Evolutionary conservation across 2,797 vertebrate species (phyloP), one percentile per base, ranked within the genome.

Genomic region (Sarcoramphus papa): DNA sequence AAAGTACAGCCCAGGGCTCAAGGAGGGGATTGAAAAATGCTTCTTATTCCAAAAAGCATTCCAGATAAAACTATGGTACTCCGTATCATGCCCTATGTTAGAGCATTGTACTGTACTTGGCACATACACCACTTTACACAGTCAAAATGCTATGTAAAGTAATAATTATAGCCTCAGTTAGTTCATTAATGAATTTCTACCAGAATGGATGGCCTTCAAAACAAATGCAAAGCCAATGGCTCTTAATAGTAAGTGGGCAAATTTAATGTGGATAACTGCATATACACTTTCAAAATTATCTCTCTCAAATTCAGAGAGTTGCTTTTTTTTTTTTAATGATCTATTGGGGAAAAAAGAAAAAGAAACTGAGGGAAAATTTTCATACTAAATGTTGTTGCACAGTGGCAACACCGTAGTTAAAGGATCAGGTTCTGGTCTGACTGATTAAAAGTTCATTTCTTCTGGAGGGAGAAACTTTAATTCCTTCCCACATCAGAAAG

Each of bases 321-420:
- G n/a, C 23, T 47, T 60, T 33, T 27, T 70, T 65, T 41, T 13
- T 8, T 70, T 68, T 8, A 50, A 33, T 23, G 50, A 84, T 7
- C 5, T 50, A 12, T 12, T 20, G 37, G 6, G 12, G 68, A 19
- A 45, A 48, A 82, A 90, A 85, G n/a, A 33, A 31, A 30, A 56
- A 62, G 40, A 45, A 76, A 10, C 18, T 4, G 23, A 70, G 43
- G 37, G 28, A 35, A 90, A 87, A 85, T 35, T 40, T 72, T 51
- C 16, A 2, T 20, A 7, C 6, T 37, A 27, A 50, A 64, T 7
- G 14, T n/a, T 14, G 13, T 9, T 77, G 62, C n/a, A 57, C 13
- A 41, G 65, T 37, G 67, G 37, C 62, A 73, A 69, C 1, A 35
- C 13, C 0, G 0, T 2, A 50, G 77, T 50, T 69, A 65, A 69